Evolutionary conservation across 2,888 invertebrate species (phyloP), one percentile per base, ranked within the genome.

Genomic region (Sclerodermus sp.): DNA sequence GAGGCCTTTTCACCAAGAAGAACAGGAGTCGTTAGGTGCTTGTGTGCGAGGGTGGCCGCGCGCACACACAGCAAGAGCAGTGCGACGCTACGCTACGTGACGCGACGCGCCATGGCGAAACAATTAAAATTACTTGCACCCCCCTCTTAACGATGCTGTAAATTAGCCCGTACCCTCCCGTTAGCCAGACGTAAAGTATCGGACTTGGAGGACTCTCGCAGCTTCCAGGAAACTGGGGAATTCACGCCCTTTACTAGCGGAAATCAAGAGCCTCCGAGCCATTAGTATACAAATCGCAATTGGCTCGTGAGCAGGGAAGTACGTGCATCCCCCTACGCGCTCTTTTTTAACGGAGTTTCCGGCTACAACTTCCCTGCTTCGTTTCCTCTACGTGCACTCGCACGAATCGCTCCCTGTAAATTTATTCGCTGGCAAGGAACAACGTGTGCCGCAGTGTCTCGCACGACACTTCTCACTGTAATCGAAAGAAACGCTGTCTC

Each of bases 101-200:
- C n/a, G n/a, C n/a, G n/a, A n/a, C n/a, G n/a, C 30, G 30, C 10
- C 40, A 12, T 32, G 29, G 46, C 42, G 40, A 49, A 31, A 53
- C 49, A 49, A 55, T 55, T 55, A 55, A 53, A 55, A 54, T 54
- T 49, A 37, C 49, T 53, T 39, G n/a, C 32, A 36, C 45, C n/a
- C 40, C 48, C 36, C 53, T 12, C n/a, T 29, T 48, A 45, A 55
- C 17, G 40, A 39, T 36, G n/a, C 17, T 41, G 49, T 49, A 55
- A 55, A 55, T 55, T 54, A 53, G 49, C 34, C 16, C 32, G 32
- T 13, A 10, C 18, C 23, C 29, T 13, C 15, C 29, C 32, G 31
- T n/a, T 13, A 14, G n/a, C 3, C 30, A 17, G 16, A n/a, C 32
- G n/a, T 43, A 32, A 31, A 32, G 43, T 32, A 43, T 43, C 43